These are phyloP conservation scores for Ametastegia equiseti DNA, from an alignment of 2,888 invertebrate genomes.

Conservation along the genomic window DNA sequence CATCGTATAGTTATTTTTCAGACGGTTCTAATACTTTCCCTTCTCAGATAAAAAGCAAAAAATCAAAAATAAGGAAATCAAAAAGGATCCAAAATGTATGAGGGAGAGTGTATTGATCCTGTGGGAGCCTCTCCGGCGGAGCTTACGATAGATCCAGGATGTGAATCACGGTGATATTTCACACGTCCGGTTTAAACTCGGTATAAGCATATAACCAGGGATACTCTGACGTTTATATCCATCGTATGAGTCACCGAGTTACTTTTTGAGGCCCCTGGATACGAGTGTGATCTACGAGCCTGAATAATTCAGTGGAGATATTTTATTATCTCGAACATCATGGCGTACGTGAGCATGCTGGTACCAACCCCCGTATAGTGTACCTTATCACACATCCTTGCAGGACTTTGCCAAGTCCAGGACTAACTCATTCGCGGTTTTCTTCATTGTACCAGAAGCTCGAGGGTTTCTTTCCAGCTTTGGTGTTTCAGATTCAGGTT, in stretches of 20 bases:
- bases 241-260: slow-evolving; percentile 1
- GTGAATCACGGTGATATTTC: not conserved
- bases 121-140: not conserved
- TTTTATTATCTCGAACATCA: not conserved
- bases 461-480: not conserved
- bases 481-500: not conserved
- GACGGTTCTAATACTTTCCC: no score
- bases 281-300: slow-evolving; percentile 3
- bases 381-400: not conserved
- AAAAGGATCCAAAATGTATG: no score
- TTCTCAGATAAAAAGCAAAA: not conserved
- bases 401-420: not conserved
- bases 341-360: not conserved
- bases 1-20: no score
- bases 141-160: not conserved
- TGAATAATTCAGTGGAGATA: slow-evolving; percentile 37
- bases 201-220: not conserved
- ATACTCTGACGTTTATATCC: slow-evolving; percentile 15
- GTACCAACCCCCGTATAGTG: not conserved
- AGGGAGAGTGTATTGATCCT: not conserved
- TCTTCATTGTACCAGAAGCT: not conserved
- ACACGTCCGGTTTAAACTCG: not conserved
- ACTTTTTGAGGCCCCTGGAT: not conserved
- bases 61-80: not conserved
- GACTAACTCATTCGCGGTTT: not conserved